phyloP scores from a whole-genome alignment of 2,113 vertebrate genomes.

The Eretmodus cyanostictus region DNA sequence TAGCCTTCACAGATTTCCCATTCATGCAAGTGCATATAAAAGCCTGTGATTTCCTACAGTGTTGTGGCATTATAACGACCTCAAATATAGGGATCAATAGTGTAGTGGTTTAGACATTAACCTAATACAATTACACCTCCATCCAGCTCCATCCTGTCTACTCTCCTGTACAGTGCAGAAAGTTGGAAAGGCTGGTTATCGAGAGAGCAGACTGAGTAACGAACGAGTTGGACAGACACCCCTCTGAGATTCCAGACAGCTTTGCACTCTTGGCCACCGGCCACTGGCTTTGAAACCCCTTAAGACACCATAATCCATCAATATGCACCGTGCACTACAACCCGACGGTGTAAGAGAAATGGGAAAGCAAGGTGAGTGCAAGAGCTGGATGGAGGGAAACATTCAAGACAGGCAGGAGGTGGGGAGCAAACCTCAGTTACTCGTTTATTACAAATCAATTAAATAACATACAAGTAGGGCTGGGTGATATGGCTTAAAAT shows the following conservation, averaged over 20 bases:
- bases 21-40: background rate
- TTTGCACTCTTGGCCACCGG: background rate
- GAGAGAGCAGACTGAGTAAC: background rate
- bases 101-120: background rate
- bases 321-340: background rate
- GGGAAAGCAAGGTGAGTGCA: background rate
- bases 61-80: background rate
- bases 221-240: background rate
- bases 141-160: background rate
- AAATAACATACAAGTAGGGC: background rate
- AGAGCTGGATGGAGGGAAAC: background rate
- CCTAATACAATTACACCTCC: background rate
- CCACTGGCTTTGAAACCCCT: background rate
- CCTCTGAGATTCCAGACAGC: background rate
- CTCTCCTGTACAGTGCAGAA: background rate
- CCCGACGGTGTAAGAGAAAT: fast-evolving
- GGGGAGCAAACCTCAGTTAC: background rate
- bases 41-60: background rate
- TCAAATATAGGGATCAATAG: background rate
- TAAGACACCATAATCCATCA: background rate
- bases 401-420: background rate
- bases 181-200: background rate
- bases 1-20: background rate
- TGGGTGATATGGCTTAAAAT: fast-evolving
- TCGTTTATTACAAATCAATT: fast-evolving